Percentiles rank a stretch among this genome's conserved stretches.
phyloP scores from a whole-genome alignment of 1,140 invertebrate genomes.

The Drosophila kanapiae region DNA sequence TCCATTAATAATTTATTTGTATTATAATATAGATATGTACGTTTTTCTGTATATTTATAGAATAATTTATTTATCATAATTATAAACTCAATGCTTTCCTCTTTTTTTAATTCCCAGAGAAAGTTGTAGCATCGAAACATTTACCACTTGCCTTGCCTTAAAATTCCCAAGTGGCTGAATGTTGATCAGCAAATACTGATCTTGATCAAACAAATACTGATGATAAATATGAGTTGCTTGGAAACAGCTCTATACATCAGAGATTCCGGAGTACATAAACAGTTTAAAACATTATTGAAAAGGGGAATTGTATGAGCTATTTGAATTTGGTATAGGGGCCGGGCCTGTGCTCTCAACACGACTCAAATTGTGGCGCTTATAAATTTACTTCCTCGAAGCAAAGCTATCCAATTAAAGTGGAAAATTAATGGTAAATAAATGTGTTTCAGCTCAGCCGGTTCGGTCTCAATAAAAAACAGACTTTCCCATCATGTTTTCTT shows the following conservation, averaged over 20 bases:
- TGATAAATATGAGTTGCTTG: not conserved
- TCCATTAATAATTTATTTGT: not conserved
- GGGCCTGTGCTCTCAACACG: slow-evolving; percentile 16
- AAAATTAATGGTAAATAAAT: slow-evolving; percentile 66
- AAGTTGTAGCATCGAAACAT: no score
- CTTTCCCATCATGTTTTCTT: slow-evolving; percentile 20
- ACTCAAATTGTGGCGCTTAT: slow-evolving; percentile 20
- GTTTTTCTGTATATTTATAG: not conserved
- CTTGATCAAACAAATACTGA: not conserved
- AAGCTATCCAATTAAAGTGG: slow-evolving; percentile 63
- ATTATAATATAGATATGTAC: no score
- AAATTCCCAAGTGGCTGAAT: not conserved
- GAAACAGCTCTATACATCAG: no score
- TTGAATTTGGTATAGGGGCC: not conserved
- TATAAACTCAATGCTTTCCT: not conserved
- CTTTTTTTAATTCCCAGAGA: no score
- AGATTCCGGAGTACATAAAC: not conserved
- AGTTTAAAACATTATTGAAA: not conserved
- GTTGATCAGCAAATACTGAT: no score
- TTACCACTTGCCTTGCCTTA: not conserved
- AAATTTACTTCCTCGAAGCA: slow-evolving; percentile 33
- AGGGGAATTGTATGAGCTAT: not conserved
- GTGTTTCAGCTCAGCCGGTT: slow-evolving; percentile 7
- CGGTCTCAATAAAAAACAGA: slow-evolving; percentile 17
- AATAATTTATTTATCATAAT: not conserved